Evolutionary conservation across 2,888 invertebrate species (phyloP), one percentile per base, ranked within the genome.

Genomic region (Stenodema calcarata): DNA sequence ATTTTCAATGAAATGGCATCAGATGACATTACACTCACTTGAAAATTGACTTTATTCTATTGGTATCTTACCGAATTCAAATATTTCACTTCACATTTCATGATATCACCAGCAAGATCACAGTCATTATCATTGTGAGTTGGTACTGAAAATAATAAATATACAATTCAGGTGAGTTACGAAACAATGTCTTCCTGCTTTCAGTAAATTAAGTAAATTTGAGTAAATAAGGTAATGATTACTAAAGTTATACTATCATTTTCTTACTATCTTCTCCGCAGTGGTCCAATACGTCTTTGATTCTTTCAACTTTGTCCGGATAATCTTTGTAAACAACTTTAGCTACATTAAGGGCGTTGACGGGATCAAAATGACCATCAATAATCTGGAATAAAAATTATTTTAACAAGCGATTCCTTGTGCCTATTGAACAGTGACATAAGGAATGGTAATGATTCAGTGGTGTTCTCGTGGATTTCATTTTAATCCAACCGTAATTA

Each of bases 221-320:
- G n/a, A n/a, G n/a, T n/a, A n/a, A n/a, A n/a, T n/a, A n/a, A n/a
- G n/a, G n/a, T n/a, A n/a, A n/a, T n/a, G n/a, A 47, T 2, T 47
- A 47, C 12, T 47, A 47, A 42, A 42, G 6, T 47, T 47, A 47
- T 7, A 2, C 35, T 4, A 35, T 35, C 35, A 35, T 18, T 9
- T 42, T 27, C 76, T 76, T 76, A 87, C 87, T 81, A 30, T 88
- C 88, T 42, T 87, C 87, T 41, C 86, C 86, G 50, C 88, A 88
- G 69, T 88, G 87, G 14, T 87, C 82, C 35, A 87, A 73, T 14
- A 88, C 86, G 47, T 69, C 78, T 70, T 84, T 87, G 42, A 87
- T 86, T 47, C 86, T 85, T 50, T 62, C 41, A n/a, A 82, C 54
- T 23, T 87, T 87, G 16, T 87, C 87, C 28, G 88, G 88, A 62